Percentiles rank a stretch among this genome's conserved stretches.
Conservation (phyloP, 2,888 invertebrate genomes). For the Oxyscelio sp. region DNA sequence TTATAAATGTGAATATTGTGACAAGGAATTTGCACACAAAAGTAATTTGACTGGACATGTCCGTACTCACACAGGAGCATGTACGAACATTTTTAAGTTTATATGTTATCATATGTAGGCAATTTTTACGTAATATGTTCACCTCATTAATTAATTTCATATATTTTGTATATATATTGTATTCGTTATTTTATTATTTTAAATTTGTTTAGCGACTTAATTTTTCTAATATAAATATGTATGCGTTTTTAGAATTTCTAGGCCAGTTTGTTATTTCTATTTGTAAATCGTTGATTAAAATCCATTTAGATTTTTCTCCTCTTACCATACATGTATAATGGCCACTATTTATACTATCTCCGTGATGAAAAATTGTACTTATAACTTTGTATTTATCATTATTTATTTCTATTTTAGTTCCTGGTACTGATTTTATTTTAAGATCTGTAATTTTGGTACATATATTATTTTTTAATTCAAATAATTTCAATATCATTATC, state of each 20-base stretch:
- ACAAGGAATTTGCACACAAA: too few relatives aligned
- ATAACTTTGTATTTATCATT: neutral
- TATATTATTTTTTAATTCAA: neutral
- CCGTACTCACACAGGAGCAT: too few relatives aligned
- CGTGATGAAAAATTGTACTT: slow-evolving; percentile 21
- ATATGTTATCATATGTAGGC: too few relatives aligned
- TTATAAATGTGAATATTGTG: too few relatives aligned
- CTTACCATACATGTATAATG: neutral
- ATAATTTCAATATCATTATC: neutral
- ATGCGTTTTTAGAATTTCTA: neutral
- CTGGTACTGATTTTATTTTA: slow-evolving; percentile 11
- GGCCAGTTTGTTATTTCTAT: neutral
- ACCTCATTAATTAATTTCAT: too few relatives aligned
- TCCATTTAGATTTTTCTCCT: neutral
- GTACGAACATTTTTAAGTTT: too few relatives aligned
- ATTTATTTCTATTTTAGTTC: neutral
- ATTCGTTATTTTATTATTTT: too few relatives aligned
- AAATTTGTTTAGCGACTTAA: too few relatives aligned
- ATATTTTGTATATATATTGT: too few relatives aligned
- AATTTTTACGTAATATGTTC: too few relatives aligned
- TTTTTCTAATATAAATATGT: too few relatives aligned
- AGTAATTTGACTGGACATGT: too few relatives aligned
- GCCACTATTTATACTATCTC: neutral
- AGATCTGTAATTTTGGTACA: slow-evolving; percentile 9
- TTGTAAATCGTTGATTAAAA: neutral